Evolutionary conservation across 2,113 vertebrate species (phyloP), one percentile per base, ranked within the genome.

Genomic region (Pluvianellus socialis): DNA sequence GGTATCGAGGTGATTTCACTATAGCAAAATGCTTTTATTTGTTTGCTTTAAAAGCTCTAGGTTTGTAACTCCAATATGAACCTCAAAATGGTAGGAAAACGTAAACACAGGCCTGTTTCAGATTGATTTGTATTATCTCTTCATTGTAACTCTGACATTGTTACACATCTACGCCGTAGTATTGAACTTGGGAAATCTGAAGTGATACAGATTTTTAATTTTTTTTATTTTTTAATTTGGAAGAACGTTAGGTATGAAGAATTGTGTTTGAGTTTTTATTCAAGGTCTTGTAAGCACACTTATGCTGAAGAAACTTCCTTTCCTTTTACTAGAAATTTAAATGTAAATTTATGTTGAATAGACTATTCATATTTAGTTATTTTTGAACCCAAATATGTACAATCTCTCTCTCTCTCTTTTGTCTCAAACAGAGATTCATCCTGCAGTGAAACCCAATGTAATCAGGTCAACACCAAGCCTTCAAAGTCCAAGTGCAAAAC

Each of bases 401-500:
- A 4, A 26, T 68, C 16, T 93, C 77, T 87, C 26, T 90, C 20
- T 89, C 50, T 90, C 30, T 96, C 75, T 96, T 71, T 92, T 88
- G 58, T 92, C 86, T 87, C 76, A 50, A 42, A 91, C 88, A 99
- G 99, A 99, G 97, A 99, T 99, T 92, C 99, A 99, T 95, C 99
- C 99, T 61, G 96, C 98, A 4, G 98, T 98, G 80, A 98, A 99
- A 81, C 98, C 98, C 77, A 99, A 98, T 80, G 98, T 99, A 72
- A 98, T 99, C 93, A 99, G 99, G 93, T 98, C 98, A 59, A 86
- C 97, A 30, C 97, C 99, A 28, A 99, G 98, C 96, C 98, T 99
- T 97, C 99, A 99, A 86, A 99, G 98, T 53, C 98, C 99, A 86
- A 96, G 98, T 18, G 98, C 99, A 44, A 99, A 99, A 67, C 98